A percentile compares a stretch with the other conserved stretches of the same genome.
Evolutionary conservation across 2,113 vertebrate genomes (phyloP).

Genomic region (Perca flavescens): DNA sequence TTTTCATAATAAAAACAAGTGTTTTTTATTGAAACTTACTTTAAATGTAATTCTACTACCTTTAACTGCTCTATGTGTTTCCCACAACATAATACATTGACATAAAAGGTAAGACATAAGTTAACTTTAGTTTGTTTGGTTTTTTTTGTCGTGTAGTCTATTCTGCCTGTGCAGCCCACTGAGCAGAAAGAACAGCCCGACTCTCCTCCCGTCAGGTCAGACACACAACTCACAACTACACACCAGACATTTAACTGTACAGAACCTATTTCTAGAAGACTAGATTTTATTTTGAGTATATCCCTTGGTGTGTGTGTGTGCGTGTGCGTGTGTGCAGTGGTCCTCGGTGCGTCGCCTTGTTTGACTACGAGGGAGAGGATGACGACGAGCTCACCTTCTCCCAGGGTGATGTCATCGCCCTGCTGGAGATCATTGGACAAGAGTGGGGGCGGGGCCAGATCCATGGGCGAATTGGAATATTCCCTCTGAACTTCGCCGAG

Average conservation of each 20-base stretch:
- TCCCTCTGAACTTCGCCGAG: constrained; percentile 90
- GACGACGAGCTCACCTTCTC: constrained; percentile 93
- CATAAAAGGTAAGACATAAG: neutral
- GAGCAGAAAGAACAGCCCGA: constrained; percentile 76
- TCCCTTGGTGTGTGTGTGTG: neutral
- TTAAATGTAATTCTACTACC: too few relatives aligned
- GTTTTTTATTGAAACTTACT: too few relatives aligned
- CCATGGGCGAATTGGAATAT: constrained; percentile 85
- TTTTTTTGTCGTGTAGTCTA: constrained; percentile 46
- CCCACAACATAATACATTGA: too few relatives aligned
- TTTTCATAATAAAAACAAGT: too few relatives aligned
- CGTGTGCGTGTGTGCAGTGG: constrained; percentile 66
- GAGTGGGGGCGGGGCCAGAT: constrained; percentile 93
- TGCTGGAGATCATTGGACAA: constrained; percentile 87
- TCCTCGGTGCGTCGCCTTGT: constrained; percentile 87
- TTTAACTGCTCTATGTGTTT: too few relatives aligned
- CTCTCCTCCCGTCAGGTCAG: constrained; percentile 77
- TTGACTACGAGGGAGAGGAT: constrained; percentile 91
- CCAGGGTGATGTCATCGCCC: constrained; percentile 89
- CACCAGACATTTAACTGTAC: rapidly evolving
- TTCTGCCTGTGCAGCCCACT: constrained; percentile 55
- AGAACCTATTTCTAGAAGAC: too few relatives aligned
- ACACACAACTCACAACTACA: neutral
- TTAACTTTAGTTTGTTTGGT: neutral
- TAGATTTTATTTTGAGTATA: neutral